phyloP scores from a whole-genome alignment of 2,797 vertebrate genomes.

The Hoplostethus mediterraneus region DNA sequence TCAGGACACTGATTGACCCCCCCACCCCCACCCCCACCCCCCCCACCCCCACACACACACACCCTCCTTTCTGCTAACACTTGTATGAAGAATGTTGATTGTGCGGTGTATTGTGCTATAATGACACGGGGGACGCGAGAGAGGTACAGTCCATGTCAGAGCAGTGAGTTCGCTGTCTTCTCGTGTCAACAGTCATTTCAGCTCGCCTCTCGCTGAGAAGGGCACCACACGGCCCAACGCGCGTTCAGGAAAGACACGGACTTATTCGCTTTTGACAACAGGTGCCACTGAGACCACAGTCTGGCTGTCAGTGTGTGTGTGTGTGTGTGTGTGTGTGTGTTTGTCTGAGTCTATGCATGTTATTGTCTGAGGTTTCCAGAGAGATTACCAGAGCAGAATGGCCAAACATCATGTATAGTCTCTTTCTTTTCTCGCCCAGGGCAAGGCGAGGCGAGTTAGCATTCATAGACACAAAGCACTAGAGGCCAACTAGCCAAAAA shows the following conservation, averaged over 20 bases:
- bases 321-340: slow-evolving; percentile 42
- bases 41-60: neutral
- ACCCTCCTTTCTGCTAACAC: slow-evolving; percentile 22
- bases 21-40: slow-evolving; percentile 24
- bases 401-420: slow-evolving; percentile 71
- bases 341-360: slow-evolving; percentile 40
- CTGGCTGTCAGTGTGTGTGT: slow-evolving; percentile 53
- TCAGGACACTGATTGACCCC: slow-evolving; percentile 70
- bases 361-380: slow-evolving; percentile 69
- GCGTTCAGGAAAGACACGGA: slow-evolving; percentile 70
- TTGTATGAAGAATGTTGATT: slow-evolving; percentile 63
- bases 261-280: slow-evolving; percentile 82
- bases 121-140: slow-evolving; percentile 53
- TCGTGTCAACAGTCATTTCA: slow-evolving; percentile 73
- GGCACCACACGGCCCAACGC: slow-evolving; percentile 75
- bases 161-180: slow-evolving; percentile 68
- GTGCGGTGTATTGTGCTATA: slow-evolving; percentile 36
- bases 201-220: slow-evolving; percentile 68
- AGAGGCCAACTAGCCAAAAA: slow-evolving; percentile 68
- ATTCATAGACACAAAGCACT: slow-evolving; percentile 74
- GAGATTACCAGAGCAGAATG: slow-evolving; percentile 66
- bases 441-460: slow-evolving; percentile 80
- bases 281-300: slow-evolving; percentile 73
- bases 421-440: slow-evolving; percentile 76
- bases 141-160: slow-evolving; percentile 27